phyloP scores from a whole-genome alignment of 2,888 invertebrate species.

The Trissolcus japonicus region DNA sequence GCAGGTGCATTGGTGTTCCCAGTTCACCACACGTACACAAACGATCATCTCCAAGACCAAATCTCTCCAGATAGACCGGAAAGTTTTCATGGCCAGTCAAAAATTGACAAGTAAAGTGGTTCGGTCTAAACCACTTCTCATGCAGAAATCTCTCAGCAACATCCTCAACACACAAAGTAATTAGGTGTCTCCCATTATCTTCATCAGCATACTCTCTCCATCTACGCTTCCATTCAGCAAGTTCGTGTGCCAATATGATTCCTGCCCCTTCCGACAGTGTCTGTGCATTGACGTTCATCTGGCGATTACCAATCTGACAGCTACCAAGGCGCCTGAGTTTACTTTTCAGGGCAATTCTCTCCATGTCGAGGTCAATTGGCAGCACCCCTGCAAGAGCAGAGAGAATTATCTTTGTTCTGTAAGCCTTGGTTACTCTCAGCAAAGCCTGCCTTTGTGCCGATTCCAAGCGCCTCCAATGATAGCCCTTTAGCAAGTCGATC shows the following conservation, averaged over 20 bases:
- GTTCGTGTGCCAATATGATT: not conserved
- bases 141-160: no score
- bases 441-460: conserved; percentile 17
- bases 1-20: conserved; percentile 15
- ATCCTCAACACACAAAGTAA: conserved; percentile 18
- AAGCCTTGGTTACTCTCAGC: not conserved
- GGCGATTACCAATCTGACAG: no score
- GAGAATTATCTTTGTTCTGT: conserved; percentile 9
- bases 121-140: no score
- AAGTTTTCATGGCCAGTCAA: no score
- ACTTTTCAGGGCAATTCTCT: not conserved
- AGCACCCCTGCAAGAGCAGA: conserved; percentile 10
- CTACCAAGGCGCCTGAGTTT: no score
- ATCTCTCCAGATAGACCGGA: conserved; percentile 1
- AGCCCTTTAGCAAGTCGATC: not conserved
- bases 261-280: not conserved
- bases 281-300: no score
- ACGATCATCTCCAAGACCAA: not conserved
- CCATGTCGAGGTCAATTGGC: not conserved
- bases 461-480: no score
- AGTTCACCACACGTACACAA: conserved; percentile 17
- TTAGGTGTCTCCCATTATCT: conserved; percentile 17
- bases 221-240: conserved; percentile 8
- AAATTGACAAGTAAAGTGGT: no score
- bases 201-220: conserved; percentile 3